Conservation (phyloP, 2,888 invertebrate species). For the Microctonus brassicae region DNA sequence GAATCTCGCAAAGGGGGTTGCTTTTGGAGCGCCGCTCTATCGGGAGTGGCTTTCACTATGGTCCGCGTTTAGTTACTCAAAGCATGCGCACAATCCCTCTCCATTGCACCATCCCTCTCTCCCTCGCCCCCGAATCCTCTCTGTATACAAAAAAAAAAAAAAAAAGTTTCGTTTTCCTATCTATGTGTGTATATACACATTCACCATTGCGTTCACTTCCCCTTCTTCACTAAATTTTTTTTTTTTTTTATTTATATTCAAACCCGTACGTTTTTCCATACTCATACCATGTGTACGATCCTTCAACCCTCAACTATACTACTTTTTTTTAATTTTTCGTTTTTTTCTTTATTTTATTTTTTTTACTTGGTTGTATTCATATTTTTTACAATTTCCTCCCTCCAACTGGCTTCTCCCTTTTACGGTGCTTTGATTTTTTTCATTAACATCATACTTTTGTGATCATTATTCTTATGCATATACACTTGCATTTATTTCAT, state of each 20-base stretch:
- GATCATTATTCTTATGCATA: no score
- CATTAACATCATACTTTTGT: constrained; percentile 5
- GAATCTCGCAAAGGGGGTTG: constrained; percentile 55
- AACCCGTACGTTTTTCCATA: constrained; percentile 37
- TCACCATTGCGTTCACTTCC: background rate
- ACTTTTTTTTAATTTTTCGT: constrained; percentile 7
- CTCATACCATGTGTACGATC: constrained; percentile 39
- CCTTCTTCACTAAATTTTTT: background rate
- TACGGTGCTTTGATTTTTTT: background rate
- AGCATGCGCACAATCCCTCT: constrained; percentile 39
- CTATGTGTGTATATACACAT: background rate
- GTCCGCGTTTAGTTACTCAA: constrained; percentile 47
- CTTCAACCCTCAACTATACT: constrained; percentile 7
- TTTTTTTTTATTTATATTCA: constrained; percentile 6
- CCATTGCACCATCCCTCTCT: background rate
- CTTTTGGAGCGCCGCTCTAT: constrained; percentile 45
- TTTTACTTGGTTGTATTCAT: constrained; percentile 17
- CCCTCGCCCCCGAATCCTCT: background rate
- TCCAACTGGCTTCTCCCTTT: background rate
- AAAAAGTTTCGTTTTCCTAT: background rate
- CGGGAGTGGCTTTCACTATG: constrained; percentile 52
- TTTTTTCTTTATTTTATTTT: constrained; percentile 10
- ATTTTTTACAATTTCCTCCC: background rate
- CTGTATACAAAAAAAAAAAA: background rate
- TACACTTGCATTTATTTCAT: background rate